Percentiles rank a stretch among this genome's conserved stretches.
phyloP scores from a whole-genome alignment of 2,797 vertebrate species.

The Limosa lapponica region DNA sequence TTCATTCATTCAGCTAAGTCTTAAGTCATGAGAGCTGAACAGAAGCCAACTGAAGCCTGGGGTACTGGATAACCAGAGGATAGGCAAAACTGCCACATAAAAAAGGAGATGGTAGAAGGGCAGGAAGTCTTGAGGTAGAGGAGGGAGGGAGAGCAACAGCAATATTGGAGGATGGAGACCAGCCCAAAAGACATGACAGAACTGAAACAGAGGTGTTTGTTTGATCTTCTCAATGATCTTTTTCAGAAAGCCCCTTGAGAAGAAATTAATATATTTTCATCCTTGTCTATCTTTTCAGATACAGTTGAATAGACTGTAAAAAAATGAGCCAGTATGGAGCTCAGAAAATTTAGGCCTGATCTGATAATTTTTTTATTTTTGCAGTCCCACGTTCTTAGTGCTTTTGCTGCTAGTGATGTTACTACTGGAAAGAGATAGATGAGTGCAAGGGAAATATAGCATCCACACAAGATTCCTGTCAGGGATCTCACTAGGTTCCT shows the following conservation, averaged over 20 bases:
- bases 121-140: background rate
- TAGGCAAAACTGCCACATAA: background rate
- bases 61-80: background rate
- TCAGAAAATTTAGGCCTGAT: background rate
- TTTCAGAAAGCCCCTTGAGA: background rate
- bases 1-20: background rate
- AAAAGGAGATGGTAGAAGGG: background rate
- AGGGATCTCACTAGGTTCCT: background rate
- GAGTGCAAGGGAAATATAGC: background rate
- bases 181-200: background rate
- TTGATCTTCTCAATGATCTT: background rate
- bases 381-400: background rate
- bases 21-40: background rate
- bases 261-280: background rate
- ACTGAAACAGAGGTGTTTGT: background rate
- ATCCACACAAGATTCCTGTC: background rate
- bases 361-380: background rate
- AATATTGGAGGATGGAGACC: background rate
- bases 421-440: background rate
- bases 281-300: background rate
- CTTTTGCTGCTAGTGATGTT: background rate
- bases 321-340: background rate
- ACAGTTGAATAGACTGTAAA: background rate
- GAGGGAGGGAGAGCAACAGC: background rate
- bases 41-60: background rate